Conservation (phyloP, 2,888 invertebrate species). For the Piscicola geometra region DNA sequence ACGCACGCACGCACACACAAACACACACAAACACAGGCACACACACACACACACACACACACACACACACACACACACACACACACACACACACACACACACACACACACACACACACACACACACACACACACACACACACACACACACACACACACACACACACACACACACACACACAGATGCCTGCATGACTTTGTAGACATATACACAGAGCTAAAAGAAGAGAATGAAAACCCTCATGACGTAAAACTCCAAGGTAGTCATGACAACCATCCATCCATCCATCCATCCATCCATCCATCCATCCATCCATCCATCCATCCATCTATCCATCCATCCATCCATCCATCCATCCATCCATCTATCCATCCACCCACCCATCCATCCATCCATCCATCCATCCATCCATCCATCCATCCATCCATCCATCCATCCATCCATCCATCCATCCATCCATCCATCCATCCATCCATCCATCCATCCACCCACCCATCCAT, state of each 20-base stretch:
- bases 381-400: conserved; percentile 1
- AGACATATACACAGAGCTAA: conserved; percentile 89
- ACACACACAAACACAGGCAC: conserved; percentile 94
- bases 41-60: conserved; percentile 72
- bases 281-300: conserved; percentile 22
- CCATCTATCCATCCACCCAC: background rate
- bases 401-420: conserved; percentile 4
- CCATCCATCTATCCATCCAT: conserved; percentile 8
- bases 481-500: background rate
- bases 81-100: conserved; percentile 87
- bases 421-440: conserved; percentile 4
- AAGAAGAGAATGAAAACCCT: conserved; percentile 59
- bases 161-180: conserved; percentile 42
- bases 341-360: background rate
- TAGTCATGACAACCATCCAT: conserved; percentile 17
- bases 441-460: conserved; percentile 4
- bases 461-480: background rate
- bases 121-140: conserved; percentile 96
- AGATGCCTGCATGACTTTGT: conserved; percentile 96
- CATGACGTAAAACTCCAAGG: conserved; percentile 92
- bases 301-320: conserved; percentile 25
- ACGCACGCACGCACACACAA: conserved; percentile 62
- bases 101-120: conserved; percentile 72
- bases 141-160: no score
- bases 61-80: conserved; percentile 90